Percentiles rank a stretch among this genome's conserved stretches.
phyloP scores from a whole-genome alignment of 2,888 invertebrate genomes.

The Clistopyga incitator region DNA sequence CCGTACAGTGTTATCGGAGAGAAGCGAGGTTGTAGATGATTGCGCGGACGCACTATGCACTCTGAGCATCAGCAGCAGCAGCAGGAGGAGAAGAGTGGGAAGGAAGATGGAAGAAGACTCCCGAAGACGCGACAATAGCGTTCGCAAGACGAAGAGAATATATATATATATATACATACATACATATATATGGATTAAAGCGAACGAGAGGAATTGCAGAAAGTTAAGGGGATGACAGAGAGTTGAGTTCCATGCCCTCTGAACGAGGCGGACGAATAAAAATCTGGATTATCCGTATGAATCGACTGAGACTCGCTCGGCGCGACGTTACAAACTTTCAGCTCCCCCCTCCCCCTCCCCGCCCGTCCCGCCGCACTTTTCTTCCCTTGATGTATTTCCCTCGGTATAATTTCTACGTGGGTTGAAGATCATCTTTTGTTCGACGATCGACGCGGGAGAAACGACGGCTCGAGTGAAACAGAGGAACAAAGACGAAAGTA shows the following conservation, averaged over 20 bases:
- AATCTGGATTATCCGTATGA: conserved; percentile 49
- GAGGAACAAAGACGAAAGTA: not conserved
- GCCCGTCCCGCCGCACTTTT: no score
- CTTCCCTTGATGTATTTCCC: not conserved
- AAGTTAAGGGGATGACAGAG: not conserved
- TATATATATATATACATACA: no score
- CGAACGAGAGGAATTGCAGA: conserved; percentile 29
- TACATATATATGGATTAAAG: conserved; percentile 24
- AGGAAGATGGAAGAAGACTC: not conserved
- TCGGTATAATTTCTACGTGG: conserved; percentile 16
- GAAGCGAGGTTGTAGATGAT: conserved; percentile 34
- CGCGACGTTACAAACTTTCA: conserved; percentile 45
- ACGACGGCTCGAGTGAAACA: not conserved
- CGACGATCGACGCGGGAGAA: conserved; percentile 18
- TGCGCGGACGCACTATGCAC: conserved; percentile 42
- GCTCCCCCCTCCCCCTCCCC: not conserved
- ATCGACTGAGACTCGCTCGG: conserved; percentile 40
- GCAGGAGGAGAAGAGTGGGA: conserved; percentile 40
- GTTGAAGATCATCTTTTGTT: conserved; percentile 49
- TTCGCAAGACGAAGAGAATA: not conserved
- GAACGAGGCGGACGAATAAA: conserved; percentile 21
- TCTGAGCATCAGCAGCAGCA: conserved; percentile 9
- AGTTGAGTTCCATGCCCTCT: conserved; percentile 14
- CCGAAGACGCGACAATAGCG: conserved; percentile 21
- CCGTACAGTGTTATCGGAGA: conserved; percentile 62